Percentiles rank a stretch among this genome's conserved stretches.
These are phyloP conservation scores for Yponomeuta sedellus DNA, from an alignment of 2,888 invertebrate genomes.

Conservation along the genomic window DNA sequence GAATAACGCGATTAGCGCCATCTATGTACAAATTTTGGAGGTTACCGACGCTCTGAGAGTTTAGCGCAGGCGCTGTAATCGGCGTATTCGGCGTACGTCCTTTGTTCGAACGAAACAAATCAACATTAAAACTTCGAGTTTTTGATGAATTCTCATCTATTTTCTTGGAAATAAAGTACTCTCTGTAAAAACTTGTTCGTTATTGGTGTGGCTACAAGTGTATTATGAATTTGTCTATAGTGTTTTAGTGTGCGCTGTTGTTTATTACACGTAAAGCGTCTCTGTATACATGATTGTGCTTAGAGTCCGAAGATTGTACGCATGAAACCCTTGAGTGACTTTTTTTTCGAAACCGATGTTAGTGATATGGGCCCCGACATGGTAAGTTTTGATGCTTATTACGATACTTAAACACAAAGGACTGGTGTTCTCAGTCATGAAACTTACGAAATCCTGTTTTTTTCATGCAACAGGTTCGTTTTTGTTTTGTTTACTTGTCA, in stretches of 20 bases:
- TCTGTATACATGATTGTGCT: constrained; percentile 58
- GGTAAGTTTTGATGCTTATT: constrained; percentile 72
- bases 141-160: constrained; percentile 39
- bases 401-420: constrained; percentile 34
- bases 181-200: background rate
- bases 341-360: constrained; percentile 83
- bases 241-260: constrained; percentile 13
- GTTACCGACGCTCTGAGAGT: constrained; percentile 59
- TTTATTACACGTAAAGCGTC: constrained; percentile 37
- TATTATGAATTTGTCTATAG: background rate
- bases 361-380: constrained; percentile 89
- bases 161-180: constrained; percentile 3
- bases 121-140: constrained; percentile 69
- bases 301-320: constrained; percentile 61
- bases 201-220: background rate
- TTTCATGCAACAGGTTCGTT: constrained; percentile 77
- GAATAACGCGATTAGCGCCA: constrained; percentile 42
- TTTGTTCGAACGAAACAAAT: constrained; percentile 76
- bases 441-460: constrained; percentile 42
- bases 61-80: constrained; percentile 73
- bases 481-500: constrained; percentile 79
- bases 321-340: constrained; percentile 83
- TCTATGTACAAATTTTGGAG: constrained; percentile 44
- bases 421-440: constrained; percentile 64
- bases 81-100: constrained; percentile 74